Conservation (phyloP, 1,140 invertebrate species). For the Leptinotarsa texana region DNA sequence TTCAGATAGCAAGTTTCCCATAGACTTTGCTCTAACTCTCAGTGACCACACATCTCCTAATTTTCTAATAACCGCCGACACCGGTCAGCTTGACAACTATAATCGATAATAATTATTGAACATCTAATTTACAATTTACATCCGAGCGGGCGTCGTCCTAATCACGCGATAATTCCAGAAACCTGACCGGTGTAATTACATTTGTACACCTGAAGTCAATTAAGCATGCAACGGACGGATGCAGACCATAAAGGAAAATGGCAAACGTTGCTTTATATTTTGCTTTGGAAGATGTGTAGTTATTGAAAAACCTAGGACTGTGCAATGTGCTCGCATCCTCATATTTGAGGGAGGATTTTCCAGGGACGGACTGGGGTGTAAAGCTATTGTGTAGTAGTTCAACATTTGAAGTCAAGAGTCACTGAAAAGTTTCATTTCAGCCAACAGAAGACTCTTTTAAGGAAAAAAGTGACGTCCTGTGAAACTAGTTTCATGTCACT, state of each 20-base stretch:
- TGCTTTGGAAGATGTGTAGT: background rate
- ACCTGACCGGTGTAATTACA: constrained; percentile 2
- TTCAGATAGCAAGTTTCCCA: too few relatives aligned
- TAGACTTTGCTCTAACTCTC: too few relatives aligned
- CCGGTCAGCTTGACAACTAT: background rate
- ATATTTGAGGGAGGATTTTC: too few relatives aligned
- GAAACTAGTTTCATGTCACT: too few relatives aligned
- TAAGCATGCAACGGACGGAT: background rate
- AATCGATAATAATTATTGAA: constrained; percentile 2
- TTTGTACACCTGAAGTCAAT: constrained; percentile 6
- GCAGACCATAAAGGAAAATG: background rate
- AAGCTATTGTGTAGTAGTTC: too few relatives aligned
- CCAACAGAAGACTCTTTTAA: too few relatives aligned
- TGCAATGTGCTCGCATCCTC: background rate
- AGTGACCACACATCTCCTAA: too few relatives aligned
- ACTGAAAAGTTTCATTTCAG: too few relatives aligned
- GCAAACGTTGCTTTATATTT: background rate
- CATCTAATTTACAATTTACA: constrained; percentile 7
- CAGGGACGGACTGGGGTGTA: too few relatives aligned
- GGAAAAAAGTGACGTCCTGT: too few relatives aligned
- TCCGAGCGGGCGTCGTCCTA: background rate
- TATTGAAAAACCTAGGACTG: background rate
- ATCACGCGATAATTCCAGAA: background rate
- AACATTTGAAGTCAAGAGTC: too few relatives aligned
- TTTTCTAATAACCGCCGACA: background rate